Evolutionary conservation across 2,797 vertebrate genomes (phyloP), one percentile per base, ranked within the genome.

Genomic region (Rhinoraja longicauda): DNA sequence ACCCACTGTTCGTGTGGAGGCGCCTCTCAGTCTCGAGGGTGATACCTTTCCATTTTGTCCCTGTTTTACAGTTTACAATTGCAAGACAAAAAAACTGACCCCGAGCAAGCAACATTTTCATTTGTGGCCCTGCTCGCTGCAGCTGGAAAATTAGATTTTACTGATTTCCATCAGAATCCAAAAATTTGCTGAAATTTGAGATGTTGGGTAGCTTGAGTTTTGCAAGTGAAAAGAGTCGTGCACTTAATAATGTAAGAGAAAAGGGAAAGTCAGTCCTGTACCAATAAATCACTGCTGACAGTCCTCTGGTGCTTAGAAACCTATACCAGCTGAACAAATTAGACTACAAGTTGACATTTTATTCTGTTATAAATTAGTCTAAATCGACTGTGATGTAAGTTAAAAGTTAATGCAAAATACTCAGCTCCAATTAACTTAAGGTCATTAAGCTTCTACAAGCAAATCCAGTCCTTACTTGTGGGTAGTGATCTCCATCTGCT

Each of bases 311-410:
- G 39, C 90, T 73, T 53, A 26, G 70, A 73, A 91, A 91, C 32
- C 13, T 73, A 26, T 73, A 73, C 90, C 90, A 91, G 67, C 62
- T 91, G 67, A 73, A 73, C 57, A 91, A 91, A 53, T 91, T 73
- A 45, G 36, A 72, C 72, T 45, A 45, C 53, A 91, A 72, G 5
- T 53, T 91, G 70, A 91, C 21, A 91, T 91, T 45, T 53, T 73
- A 73, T 53, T 32, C 39, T 91, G 9, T 70, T 70, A 90, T 70
- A 90, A 45, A 73, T 91, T 90, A 91, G 24, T 39, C 24, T 73
- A 53, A 53, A 53, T 91, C 24, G 10, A 29, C 10, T 12, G 17
- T 24, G 9, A 24, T 24, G 39, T 91, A 53, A 72, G 39, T 91
- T 73, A 73, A 91, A 53, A 36, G 10, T 91, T 91, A 39, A 73